These are phyloP conservation scores for Volucella zonaria DNA, from an alignment of 2,888 invertebrate species.

Conservation along the genomic window DNA sequence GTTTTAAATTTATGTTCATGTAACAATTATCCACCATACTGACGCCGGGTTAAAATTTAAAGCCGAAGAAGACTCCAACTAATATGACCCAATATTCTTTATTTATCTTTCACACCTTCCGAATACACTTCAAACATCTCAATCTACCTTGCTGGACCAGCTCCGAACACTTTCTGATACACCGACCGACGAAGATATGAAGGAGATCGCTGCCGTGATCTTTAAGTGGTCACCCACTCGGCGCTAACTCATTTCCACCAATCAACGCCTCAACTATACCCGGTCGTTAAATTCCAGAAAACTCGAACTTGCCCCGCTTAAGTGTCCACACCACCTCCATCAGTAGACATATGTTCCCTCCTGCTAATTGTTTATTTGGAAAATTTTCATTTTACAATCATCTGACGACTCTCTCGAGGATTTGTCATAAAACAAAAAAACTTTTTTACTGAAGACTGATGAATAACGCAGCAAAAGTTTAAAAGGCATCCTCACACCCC, in stretches of 20 bases:
- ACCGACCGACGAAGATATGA: background rate
- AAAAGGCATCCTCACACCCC: constrained; percentile 1
- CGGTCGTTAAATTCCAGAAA: constrained; percentile 18
- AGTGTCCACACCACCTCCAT: background rate
- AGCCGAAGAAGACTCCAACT: too few species aligned
- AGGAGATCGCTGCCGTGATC: background rate
- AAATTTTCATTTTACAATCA: constrained; percentile 18
- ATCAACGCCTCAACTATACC: background rate
- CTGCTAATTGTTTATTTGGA: constrained; percentile 17
- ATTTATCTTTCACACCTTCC: too few species aligned
- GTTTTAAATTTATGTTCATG: too few species aligned
- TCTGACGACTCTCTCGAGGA: background rate
- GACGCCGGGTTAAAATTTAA: too few species aligned
- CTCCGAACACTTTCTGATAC: background rate
- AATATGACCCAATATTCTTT: too few species aligned
- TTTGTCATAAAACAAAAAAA: constrained; percentile 19
- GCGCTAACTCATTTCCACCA: constrained; percentile 4
- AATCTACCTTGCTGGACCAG: too few species aligned
- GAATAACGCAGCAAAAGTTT: background rate
- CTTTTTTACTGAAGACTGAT: background rate
- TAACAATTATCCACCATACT: too few species aligned
- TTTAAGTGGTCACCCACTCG: constrained; percentile 3
- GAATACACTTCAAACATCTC: too few species aligned
- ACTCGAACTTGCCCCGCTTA: background rate
- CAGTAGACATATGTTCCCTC: constrained; percentile 1